phyloP scores from a whole-genome alignment of 2,888 invertebrate genomes.

The Scrobipalpa atriplicella region DNA sequence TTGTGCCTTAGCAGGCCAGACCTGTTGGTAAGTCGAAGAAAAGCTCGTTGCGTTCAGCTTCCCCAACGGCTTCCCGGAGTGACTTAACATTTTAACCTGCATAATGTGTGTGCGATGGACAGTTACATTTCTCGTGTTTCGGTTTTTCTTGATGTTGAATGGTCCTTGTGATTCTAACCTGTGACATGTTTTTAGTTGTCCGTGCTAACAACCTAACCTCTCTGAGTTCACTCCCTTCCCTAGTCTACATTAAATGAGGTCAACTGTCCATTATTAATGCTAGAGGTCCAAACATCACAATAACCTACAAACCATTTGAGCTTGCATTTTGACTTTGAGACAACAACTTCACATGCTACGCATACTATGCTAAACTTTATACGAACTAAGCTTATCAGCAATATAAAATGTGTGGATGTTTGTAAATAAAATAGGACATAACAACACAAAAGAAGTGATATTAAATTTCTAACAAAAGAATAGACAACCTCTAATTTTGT shows the following conservation, averaged over 20 bases:
- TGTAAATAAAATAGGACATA: not conserved
- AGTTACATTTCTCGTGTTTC: conserved; percentile 60
- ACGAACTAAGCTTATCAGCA: conserved; percentile 32
- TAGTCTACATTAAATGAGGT: conserved; percentile 36
- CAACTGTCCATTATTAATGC: conserved; percentile 34
- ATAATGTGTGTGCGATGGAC: conserved; percentile 80
- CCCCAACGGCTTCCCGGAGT: conserved; percentile 74
- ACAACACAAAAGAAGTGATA: conserved; percentile 24
- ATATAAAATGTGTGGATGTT: conserved; percentile 12
- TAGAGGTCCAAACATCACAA: conserved; percentile 23
- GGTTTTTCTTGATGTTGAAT: conserved; percentile 75
- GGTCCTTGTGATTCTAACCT: conserved; percentile 83
- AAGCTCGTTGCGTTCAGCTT: conserved; percentile 66
- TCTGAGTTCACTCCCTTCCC: conserved; percentile 30
- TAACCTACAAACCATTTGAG: conserved; percentile 29
- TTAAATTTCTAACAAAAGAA: conserved; percentile 22
- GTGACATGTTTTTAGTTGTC: conserved; percentile 43
- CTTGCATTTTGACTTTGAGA: conserved; percentile 29
- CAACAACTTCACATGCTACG: not conserved
- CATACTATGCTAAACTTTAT: not conserved
- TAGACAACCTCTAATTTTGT: not conserved
- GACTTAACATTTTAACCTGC: conserved; percentile 74
- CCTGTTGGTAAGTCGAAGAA: conserved; percentile 86
- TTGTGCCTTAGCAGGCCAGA: conserved; percentile 89
- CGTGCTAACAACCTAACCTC: conserved; percentile 50